Base-by-base conservation (phyloP, 2,888 invertebrate species). In the Hecatera dysodea region DNA sequence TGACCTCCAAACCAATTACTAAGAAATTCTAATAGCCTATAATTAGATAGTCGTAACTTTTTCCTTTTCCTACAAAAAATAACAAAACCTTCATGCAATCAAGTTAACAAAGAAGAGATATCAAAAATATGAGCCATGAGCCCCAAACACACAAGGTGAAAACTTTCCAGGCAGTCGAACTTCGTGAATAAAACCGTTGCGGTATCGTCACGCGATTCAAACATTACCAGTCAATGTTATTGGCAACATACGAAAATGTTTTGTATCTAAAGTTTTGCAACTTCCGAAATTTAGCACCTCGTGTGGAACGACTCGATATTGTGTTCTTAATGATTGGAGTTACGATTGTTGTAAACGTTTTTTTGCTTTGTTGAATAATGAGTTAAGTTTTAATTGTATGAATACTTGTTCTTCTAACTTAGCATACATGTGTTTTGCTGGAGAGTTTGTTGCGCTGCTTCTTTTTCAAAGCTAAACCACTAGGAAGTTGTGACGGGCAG, bases 181-280 rank as follows among this genome's bases (percentile, higher is more conserved):
- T 78, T 74, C 22, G 53, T 68, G 64, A 72, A 72, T 72, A 80
- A 75, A 73, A 65, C 68, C 75, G 48, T 22, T 39, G 33, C 71
- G 52, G 65, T 60, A 57, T 44, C 55, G 72, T 78, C 86, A 86
- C 86, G 84, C 84, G 77, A 85, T 80, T 42, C 68, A n/a, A 52
- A 65, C 84, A 85, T 85, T 86, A 85, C 44, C 42, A 33, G 27
- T 24, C 68, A 22, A 75, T 78, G 72, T 75, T 75, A 79, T 76
- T 81, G 75, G 81, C 61, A 63, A 55, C 70, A 55, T 67, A 78
- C 64, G 77, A 76, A 75, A 74, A 82, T 78, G 76, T 69, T 72
- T 72, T 69, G 67, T 70, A 52, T 76, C 56, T 70, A 70, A 73
- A 59, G 59, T 80, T 77, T 70, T 29, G 24, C 39, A 68, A 81